Conservation (phyloP, 2,113 vertebrate species). For the Pleuronectes platessa region DNA sequence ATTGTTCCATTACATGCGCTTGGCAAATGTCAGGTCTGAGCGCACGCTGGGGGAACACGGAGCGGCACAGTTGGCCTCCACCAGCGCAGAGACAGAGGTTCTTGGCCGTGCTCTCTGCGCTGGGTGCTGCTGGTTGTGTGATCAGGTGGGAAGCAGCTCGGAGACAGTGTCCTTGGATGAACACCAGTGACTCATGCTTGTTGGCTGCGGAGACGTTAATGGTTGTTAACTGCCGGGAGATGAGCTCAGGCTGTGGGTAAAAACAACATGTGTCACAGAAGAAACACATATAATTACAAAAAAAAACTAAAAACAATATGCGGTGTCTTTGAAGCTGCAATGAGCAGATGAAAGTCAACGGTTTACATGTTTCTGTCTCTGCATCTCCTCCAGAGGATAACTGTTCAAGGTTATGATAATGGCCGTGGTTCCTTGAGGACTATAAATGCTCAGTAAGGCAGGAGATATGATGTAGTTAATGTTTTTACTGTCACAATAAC, state of each 20-base stretch:
- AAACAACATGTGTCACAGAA: not conserved
- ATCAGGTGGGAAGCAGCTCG: slow-evolving; percentile 1
- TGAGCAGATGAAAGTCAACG: not conserved
- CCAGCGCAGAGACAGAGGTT: not conserved
- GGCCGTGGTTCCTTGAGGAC: no score
- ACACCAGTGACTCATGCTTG: not conserved
- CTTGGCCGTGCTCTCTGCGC: not conserved
- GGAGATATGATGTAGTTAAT: no score
- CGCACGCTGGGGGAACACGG: not conserved
- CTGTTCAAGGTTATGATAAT: no score
- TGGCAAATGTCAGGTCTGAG: not conserved
- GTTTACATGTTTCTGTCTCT: no score
- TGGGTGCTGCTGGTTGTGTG: not conserved
- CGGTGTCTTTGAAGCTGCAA: not conserved
- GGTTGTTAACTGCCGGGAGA: not conserved
- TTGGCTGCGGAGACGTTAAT: not conserved
- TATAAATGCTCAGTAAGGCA: no score
- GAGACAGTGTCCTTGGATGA: slow-evolving; percentile 10
- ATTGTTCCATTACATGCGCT: slow-evolving; percentile 1
- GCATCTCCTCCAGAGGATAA: no score
- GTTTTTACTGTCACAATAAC: no score
- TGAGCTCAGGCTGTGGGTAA: not conserved
- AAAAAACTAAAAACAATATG: not conserved
- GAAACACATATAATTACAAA: not conserved
- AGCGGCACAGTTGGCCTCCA: not conserved